Evolutionary conservation across 2,888 invertebrate genomes (phyloP).

Genomic region (Drosophila austrosaltans): DNA sequence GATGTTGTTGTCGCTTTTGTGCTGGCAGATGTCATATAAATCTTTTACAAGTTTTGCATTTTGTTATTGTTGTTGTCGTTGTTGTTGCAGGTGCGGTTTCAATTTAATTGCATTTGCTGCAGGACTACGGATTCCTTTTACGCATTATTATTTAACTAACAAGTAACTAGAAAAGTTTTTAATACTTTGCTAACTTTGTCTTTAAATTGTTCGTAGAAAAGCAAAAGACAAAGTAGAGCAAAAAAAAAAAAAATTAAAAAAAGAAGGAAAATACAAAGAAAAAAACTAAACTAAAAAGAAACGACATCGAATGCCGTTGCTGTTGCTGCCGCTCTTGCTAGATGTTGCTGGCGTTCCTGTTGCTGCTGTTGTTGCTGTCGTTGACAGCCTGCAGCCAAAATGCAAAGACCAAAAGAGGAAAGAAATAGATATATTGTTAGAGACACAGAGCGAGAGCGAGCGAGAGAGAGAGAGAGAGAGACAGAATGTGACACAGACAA

Average conservation of each 20-base stretch:
- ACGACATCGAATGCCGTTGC: slow-evolving; percentile 42
- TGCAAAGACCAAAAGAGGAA: slow-evolving; percentile 6
- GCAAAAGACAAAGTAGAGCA: slow-evolving; percentile 63
- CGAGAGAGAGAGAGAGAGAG: slow-evolving; percentile 2
- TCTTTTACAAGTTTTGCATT: slow-evolving; percentile 23
- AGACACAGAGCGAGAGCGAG: background rate
- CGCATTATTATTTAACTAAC: slow-evolving; percentile 77
- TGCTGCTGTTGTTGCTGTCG: slow-evolving; percentile 24
- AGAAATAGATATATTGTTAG: slow-evolving; percentile 4
- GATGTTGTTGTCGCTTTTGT: slow-evolving; percentile 15
- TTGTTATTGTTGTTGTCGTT: slow-evolving; percentile 1
- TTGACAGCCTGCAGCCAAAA: slow-evolving; percentile 41
- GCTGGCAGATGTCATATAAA: slow-evolving; percentile 33
- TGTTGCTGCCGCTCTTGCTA: background rate
- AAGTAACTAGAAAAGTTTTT: slow-evolving; percentile 76
- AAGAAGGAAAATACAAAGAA: slow-evolving; percentile 15
- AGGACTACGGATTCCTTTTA: slow-evolving; percentile 62
- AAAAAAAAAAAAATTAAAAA: slow-evolving; percentile 8
- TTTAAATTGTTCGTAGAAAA: slow-evolving; percentile 65
- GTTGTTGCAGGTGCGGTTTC: slow-evolving; percentile 55
- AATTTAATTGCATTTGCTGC: slow-evolving; percentile 68
- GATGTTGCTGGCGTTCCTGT: background rate
- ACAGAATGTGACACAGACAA: slow-evolving; percentile 10
- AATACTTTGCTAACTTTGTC: slow-evolving; percentile 72
- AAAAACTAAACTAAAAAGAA: slow-evolving; percentile 61